These are phyloP conservation scores for Odontomyia ornata DNA, from an alignment of 2,888 invertebrate species.

Conservation along the genomic window DNA sequence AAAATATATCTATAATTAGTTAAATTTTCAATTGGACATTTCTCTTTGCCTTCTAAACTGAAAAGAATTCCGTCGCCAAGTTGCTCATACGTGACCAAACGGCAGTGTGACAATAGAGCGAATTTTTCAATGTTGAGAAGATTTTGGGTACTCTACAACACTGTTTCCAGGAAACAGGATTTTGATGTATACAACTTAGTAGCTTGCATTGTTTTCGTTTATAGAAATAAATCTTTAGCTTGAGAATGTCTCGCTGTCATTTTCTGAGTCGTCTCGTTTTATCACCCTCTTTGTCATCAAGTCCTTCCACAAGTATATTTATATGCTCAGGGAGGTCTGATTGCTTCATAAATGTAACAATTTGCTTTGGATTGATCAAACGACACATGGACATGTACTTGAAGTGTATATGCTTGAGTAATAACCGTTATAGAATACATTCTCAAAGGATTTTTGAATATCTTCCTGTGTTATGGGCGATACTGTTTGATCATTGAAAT, in stretches of 20 bases:
- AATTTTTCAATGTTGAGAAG: constrained; percentile 69
- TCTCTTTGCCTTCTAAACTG: constrained; percentile 71
- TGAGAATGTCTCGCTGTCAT: constrained; percentile 69
- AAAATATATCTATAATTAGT: constrained; percentile 68
- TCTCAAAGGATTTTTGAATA: constrained; percentile 84
- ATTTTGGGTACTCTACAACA: constrained; percentile 69
- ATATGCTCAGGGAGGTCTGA: constrained; percentile 82
- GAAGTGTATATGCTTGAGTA: constrained; percentile 80
- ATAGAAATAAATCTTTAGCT: constrained; percentile 71
- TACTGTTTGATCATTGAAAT: constrained; percentile 89
- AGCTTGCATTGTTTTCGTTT: constrained; percentile 68
- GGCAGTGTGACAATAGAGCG: constrained; percentile 72
- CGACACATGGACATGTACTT: constrained; percentile 90
- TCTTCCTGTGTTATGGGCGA: constrained; percentile 81
- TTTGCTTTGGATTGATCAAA: constrained; percentile 73
- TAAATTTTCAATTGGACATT: constrained; percentile 62
- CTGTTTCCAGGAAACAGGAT: constrained; percentile 69
- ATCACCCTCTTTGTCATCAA: constrained; percentile 74
- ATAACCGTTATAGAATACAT: constrained; percentile 74
- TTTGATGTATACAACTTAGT: constrained; percentile 69
- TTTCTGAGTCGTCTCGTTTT: constrained; percentile 69
- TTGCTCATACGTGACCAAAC: constrained; percentile 76
- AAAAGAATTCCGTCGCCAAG: constrained; percentile 71
- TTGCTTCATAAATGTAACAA: constrained; percentile 70
- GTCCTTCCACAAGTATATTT: constrained; percentile 69